These are phyloP conservation scores for Stenoptilia bipunctidactyla DNA, from an alignment of 2,888 invertebrate species.

Conservation along the genomic window DNA sequence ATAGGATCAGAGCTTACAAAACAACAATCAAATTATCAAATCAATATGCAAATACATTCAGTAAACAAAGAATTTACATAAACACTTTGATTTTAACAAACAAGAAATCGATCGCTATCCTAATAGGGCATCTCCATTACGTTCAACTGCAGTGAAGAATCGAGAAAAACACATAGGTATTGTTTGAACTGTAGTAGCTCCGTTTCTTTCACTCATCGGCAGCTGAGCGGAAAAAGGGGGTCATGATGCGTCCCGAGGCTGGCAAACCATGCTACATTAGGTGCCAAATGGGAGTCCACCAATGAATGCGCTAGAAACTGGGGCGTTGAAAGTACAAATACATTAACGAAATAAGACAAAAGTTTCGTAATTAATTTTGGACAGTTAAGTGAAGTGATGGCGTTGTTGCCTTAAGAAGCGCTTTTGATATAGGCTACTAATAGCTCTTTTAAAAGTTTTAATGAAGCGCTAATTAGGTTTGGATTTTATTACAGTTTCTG, in stretches of 20 bases:
- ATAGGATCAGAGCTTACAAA: too few relatives aligned
- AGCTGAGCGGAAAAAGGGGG: neutral
- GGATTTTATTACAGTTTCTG: too few relatives aligned
- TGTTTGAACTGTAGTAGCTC: too few relatives aligned
- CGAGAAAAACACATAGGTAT: too few relatives aligned
- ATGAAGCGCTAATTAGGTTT: neutral
- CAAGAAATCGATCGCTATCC: too few relatives aligned
- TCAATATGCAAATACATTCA: too few relatives aligned
- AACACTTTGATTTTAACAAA: too few relatives aligned
- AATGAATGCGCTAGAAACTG: constrained; percentile 27
- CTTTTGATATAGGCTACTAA: neutral
- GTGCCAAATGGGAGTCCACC: constrained; percentile 9
- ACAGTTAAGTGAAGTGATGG: neutral
- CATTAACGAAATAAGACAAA: constrained; percentile 38
- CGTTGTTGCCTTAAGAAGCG: neutral
- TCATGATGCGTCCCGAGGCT: constrained; percentile 3
- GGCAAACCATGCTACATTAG: constrained; percentile 23
- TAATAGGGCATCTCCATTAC: too few relatives aligned
- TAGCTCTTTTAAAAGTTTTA: neutral
- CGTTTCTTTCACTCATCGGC: neutral
- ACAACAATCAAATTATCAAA: too few relatives aligned
- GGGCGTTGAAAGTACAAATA: constrained; percentile 34
- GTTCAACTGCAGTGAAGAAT: too few relatives aligned
- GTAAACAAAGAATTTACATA: too few relatives aligned
- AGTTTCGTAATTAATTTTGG: constrained; percentile 35